Evolutionary conservation across 1,140 invertebrate species (phyloP).

Genomic region (Bombus breviceps): DNA sequence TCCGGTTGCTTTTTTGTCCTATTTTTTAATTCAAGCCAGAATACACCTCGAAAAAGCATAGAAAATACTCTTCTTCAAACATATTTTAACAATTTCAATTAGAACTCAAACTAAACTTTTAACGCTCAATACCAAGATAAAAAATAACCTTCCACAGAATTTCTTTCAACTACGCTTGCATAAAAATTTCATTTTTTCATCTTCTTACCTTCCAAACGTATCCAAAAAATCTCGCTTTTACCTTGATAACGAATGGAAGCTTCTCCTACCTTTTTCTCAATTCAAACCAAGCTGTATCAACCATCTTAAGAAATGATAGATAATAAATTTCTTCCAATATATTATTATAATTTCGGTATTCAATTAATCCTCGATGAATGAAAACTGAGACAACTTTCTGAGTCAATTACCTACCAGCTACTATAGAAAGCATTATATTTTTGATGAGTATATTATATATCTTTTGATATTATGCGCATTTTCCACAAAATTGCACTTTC

Average conservation of each 20-base stretch:
- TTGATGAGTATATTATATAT: too few relatives aligned
- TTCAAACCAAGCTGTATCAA: neutral
- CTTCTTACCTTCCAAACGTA: neutral
- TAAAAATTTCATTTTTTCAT: neutral
- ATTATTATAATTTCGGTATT: too few relatives aligned
- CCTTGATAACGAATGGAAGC: neutral
- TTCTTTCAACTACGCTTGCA: neutral
- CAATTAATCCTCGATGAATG: too few relatives aligned
- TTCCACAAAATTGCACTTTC: too few relatives aligned
- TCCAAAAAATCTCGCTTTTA: neutral
- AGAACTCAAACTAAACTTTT: neutral
- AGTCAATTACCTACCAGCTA: too few relatives aligned
- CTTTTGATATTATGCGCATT: too few relatives aligned
- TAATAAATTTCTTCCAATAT: too few relatives aligned
- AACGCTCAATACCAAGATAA: neutral
- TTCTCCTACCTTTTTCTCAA: neutral
- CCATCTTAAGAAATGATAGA: neutral
- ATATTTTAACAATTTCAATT: neutral
- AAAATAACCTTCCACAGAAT: neutral
- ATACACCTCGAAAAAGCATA: neutral
- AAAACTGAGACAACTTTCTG: too few relatives aligned
- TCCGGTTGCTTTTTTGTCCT: too few relatives aligned
- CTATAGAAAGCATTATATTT: too few relatives aligned
- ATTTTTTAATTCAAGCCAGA: too few relatives aligned
- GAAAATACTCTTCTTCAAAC: neutral